Evolutionary conservation across 2,888 invertebrate species (phyloP).

Genomic region (Tachina fera): DNA sequence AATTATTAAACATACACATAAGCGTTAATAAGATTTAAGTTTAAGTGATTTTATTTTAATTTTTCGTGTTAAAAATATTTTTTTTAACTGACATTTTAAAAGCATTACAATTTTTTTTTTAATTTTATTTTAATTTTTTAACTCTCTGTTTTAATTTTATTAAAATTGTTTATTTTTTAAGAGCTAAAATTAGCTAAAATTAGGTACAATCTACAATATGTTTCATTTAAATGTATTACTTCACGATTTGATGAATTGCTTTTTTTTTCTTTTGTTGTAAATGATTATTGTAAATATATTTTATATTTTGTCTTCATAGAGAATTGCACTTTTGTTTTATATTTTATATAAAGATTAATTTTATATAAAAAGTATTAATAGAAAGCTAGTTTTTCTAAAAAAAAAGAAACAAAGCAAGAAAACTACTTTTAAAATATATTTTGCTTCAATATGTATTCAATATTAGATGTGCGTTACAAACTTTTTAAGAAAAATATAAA

Average conservation of each 20-base stretch:
- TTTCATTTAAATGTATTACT: slow-evolving; percentile 52
- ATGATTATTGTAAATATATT: slow-evolving; percentile 71
- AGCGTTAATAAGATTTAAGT: slow-evolving; percentile 50
- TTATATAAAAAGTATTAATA: slow-evolving; percentile 27
- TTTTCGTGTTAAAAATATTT: slow-evolving; percentile 18
- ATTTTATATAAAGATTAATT: slow-evolving; percentile 35
- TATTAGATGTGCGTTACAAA: slow-evolving; percentile 54
- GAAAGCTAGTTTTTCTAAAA: slow-evolving; percentile 42
- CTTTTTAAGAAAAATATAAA: background rate
- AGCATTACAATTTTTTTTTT: slow-evolving; percentile 15
- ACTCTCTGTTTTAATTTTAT: slow-evolving; percentile 21
- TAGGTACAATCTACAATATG: slow-evolving; percentile 71
- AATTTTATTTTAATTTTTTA: slow-evolving; percentile 14
- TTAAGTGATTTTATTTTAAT: slow-evolving; percentile 26
- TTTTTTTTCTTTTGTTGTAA: slow-evolving; percentile 53
- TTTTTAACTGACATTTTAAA: slow-evolving; percentile 27
- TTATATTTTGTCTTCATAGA: slow-evolving; percentile 57
- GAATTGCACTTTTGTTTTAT: slow-evolving; percentile 71
- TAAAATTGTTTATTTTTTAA: slow-evolving; percentile 44
- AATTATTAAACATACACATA: slow-evolving; percentile 58
- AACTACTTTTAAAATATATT: slow-evolving; percentile 19
- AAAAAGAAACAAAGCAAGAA: slow-evolving; percentile 13
- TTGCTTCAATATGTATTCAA: background rate
- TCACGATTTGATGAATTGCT: slow-evolving; percentile 48
- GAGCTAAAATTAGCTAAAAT: slow-evolving; percentile 70